Base-by-base conservation (phyloP, 2,888 invertebrate genomes). In the Drosophila quinaria region DNA sequence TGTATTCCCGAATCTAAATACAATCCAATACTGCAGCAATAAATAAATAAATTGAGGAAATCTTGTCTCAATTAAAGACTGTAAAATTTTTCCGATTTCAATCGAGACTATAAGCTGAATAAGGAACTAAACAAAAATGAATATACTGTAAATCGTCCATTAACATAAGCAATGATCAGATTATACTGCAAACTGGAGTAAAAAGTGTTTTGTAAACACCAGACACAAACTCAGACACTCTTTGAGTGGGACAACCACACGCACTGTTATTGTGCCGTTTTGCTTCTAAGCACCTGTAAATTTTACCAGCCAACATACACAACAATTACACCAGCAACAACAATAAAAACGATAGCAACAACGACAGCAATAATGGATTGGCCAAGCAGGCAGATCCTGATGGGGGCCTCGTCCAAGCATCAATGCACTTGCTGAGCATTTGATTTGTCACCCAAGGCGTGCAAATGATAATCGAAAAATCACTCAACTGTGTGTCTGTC, bases 361-460 rank as follows among this genome's bases (percentile, higher is more conserved):
- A 46, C 22, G 63, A 35, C 46, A 9, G 9, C 31, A 54, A 19
- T 35, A 47, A 55, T 33, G 39, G 50, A 69, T 73, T 63, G 70
- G 59, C 75, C 70, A 47, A 51, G 50, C 51, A 33, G 37, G 46
- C 44, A 42, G 46, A 13, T 9, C 47, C 65, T 62, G 72, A 72
- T 61, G 67, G 42, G 64, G 63, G 63, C 49, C 50, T 37, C 54
- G 49, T 44, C 47, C 50, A 72, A 31, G 73, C 78, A 70, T 69
- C 69, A 74, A 63, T 82, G 83, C 86, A 86, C 78, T 86, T 76
- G 81, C 80, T 71, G 77, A 82, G 83, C 89, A 88, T 84, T 84
- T 85, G 89, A 89, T 87, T 89, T 86, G 87, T 87, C 85, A 86
- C 85, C 89, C 85, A 87, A 89, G 87, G 89, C 85, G 89, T 89